phyloP scores from a whole-genome alignment of 2,113 vertebrate species.

The Brienomyrus brachyistius region DNA sequence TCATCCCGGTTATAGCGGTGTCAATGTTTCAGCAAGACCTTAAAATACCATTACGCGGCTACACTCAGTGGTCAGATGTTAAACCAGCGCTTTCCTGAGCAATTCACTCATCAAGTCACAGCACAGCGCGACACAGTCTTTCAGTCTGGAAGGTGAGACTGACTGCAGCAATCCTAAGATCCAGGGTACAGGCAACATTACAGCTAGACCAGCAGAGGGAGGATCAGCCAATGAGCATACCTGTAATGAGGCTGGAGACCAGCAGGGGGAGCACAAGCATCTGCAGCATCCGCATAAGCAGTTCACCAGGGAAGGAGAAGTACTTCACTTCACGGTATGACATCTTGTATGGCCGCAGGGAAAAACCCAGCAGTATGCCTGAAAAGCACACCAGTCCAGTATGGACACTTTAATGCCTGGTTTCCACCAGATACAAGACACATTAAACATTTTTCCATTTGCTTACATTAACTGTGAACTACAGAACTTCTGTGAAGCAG shows the following conservation, averaged over 20 bases:
- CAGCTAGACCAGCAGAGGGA: not conserved
- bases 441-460: not conserved
- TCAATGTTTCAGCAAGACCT: not conserved
- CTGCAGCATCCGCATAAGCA: slow-evolving; percentile 95
- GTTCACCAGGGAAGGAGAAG: slow-evolving; percentile 91
- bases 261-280: slow-evolving; percentile 92
- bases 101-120: not conserved
- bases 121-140: not conserved
- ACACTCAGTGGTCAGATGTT: not conserved
- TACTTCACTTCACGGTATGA: slow-evolving; percentile 87
- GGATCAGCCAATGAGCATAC: slow-evolving; percentile 47
- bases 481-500: not conserved
- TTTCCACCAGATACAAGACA: not conserved
- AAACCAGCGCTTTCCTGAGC: not conserved
- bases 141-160: not conserved
- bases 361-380: slow-evolving; percentile 85
- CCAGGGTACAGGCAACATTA: not conserved
- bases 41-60: not conserved
- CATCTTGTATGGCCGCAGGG: slow-evolving; percentile 79
- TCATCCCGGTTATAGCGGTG: not conserved
- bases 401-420: not conserved
- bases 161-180: not conserved
- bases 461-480: not conserved
- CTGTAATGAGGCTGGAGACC: slow-evolving; percentile 92
- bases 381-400: slow-evolving; percentile 15